Conservation (phyloP, 2,797 vertebrate genomes). For the Paedocypris micromegethes region DNA sequence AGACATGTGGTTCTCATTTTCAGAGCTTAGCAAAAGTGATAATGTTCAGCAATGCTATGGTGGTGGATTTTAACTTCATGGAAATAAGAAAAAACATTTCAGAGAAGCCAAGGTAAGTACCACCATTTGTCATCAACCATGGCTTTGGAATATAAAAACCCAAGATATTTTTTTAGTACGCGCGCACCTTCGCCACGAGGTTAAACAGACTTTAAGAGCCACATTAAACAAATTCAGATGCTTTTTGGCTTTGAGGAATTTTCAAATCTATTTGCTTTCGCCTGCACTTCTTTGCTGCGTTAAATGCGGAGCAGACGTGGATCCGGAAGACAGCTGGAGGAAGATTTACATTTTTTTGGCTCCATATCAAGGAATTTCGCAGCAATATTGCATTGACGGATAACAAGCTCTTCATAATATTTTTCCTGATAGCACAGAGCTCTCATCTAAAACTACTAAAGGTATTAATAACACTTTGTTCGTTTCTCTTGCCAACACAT, state of each 20-base stretch:
- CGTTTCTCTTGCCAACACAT: too few species aligned
- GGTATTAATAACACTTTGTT: slow-evolving; percentile 51
- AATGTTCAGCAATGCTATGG: slow-evolving; percentile 49
- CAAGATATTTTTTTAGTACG: neutral
- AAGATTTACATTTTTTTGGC: slow-evolving; percentile 60
- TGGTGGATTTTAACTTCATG: slow-evolving; percentile 18
- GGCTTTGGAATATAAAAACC: neutral
- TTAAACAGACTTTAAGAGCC: slow-evolving; percentile 10
- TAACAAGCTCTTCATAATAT: slow-evolving; percentile 36
- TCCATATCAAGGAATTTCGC: slow-evolving; percentile 58
- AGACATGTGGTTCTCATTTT: slow-evolving; percentile 56
- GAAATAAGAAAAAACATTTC: slow-evolving; percentile 29
- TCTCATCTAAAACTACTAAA: slow-evolving; percentile 18
- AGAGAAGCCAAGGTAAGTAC: neutral
- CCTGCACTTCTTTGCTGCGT: slow-evolving; percentile 15
- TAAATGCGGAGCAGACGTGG: slow-evolving; percentile 47
- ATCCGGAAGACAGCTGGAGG: slow-evolving; percentile 63
- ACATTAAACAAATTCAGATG: slow-evolving; percentile 2
- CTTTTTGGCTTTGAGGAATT: neutral
- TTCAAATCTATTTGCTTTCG: slow-evolving; percentile 2
- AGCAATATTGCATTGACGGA: slow-evolving; percentile 8
- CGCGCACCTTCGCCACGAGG: neutral
- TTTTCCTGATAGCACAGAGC: slow-evolving; percentile 48
- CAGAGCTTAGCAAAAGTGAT: slow-evolving; percentile 50
- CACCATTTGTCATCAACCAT: neutral